Conservation (phyloP, 2,797 vertebrate genomes). For the Calcarius lapponicus region DNA sequence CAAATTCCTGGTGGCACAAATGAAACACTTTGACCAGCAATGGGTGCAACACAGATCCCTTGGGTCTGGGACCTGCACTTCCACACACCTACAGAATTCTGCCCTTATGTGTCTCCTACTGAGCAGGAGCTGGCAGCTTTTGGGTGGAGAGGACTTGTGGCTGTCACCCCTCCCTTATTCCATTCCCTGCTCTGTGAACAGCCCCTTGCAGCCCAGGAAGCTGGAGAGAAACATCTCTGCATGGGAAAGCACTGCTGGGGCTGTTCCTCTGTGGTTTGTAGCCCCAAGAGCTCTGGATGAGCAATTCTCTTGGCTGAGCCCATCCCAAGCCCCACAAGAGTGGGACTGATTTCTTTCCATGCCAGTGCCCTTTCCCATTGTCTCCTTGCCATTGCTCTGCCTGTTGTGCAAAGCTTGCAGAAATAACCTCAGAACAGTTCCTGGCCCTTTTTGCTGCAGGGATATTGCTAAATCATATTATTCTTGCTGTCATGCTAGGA, state of each 20-base stretch:
- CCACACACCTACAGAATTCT: not conserved
- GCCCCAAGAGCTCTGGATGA: not conserved
- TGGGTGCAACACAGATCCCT: no score
- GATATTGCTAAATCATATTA: slow-evolving; percentile 47
- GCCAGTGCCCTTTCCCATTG: not conserved
- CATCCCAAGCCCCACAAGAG: not conserved
- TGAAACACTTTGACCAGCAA: not conserved
- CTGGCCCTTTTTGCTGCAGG: not conserved
- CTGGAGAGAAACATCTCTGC: not conserved
- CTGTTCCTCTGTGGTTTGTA: not conserved
- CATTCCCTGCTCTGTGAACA: not conserved
- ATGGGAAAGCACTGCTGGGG: not conserved
- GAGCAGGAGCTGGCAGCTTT: not conserved
- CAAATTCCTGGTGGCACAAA: not conserved
- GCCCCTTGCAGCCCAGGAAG: not conserved
- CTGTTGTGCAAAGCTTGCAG: slow-evolving; percentile 1
- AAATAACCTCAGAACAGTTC: slow-evolving; percentile 9
- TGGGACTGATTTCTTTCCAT: not conserved
- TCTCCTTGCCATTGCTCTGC: not conserved
- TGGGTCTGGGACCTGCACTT: not conserved
- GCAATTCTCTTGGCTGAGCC: not conserved
- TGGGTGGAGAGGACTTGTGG: not conserved
- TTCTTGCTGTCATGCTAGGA: slow-evolving; percentile 31
- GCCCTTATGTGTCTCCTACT: not conserved
- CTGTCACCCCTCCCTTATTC: not conserved